Percentiles rank a stretch among this genome's conserved stretches.
These are phyloP conservation scores for Halocaridina rubra DNA, from an alignment of 2,888 invertebrate genomes.

Conservation along the genomic window DNA sequence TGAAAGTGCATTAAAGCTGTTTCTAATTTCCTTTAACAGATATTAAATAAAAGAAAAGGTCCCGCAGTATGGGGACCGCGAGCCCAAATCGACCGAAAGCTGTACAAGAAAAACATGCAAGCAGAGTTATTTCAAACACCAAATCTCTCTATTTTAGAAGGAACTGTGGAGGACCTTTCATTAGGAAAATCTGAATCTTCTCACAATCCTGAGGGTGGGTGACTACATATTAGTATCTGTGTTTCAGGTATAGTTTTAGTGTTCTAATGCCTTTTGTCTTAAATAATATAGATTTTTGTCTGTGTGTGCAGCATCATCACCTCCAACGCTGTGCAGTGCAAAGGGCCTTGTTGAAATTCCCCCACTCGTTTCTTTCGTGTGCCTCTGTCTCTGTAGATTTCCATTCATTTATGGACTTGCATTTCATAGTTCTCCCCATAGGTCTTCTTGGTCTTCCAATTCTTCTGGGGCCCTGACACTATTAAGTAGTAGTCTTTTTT, in stretches of 20 bases:
- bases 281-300: not conserved
- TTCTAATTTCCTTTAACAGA: constrained; percentile 67
- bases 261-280: not conserved
- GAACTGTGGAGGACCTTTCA: constrained; percentile 83
- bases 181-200: constrained; percentile 68
- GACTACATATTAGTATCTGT: not conserved
- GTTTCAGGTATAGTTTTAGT: not conserved
- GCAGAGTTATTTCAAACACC: constrained; percentile 76
- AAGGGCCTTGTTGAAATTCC: not conserved
- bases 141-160: constrained; percentile 77
- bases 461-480: not conserved
- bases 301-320: not conserved
- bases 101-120: constrained; percentile 84
- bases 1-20: not conserved
- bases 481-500: too few species aligned
- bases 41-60: constrained; percentile 83
- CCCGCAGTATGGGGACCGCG: constrained; percentile 91
- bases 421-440: not conserved
- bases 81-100: constrained; percentile 85
- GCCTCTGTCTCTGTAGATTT: not conserved
- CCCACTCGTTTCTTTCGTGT: not conserved
- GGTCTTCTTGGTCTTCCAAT: not conserved
- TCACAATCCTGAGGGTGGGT: not conserved
- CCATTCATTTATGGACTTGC: not conserved
- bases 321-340: not conserved